These are phyloP conservation scores for Rhizoglyphus robini DNA, from an alignment of 1,140 invertebrate genomes.

Conservation along the genomic window DNA sequence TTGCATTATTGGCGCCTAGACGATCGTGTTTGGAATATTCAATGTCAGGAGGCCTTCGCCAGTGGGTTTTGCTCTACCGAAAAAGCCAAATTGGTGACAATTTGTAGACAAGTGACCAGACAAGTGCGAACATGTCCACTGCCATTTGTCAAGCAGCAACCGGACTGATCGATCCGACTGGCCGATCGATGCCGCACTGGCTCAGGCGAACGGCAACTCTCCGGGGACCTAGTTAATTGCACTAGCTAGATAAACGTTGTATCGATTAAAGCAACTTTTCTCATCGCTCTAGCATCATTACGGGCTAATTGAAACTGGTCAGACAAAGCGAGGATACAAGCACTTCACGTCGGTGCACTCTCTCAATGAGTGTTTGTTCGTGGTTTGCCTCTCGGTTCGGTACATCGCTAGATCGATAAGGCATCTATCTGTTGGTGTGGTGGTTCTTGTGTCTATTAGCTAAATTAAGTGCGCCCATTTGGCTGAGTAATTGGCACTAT, in stretches of 20 bases:
- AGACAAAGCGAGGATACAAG: too few relatives aligned
- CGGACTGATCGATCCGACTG: not conserved
- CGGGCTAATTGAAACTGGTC: slow-evolving; percentile 1
- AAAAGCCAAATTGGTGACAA: not conserved
- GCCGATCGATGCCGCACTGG: not conserved
- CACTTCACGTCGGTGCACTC: too few relatives aligned
- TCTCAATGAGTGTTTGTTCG: too few relatives aligned
- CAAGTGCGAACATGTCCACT: slow-evolving; percentile 9
- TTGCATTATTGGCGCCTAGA: too few relatives aligned
- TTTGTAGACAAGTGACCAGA: slow-evolving; percentile 12
- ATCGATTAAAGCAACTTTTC: not conserved
- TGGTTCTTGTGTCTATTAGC: too few relatives aligned
- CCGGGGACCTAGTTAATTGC: slow-evolving; percentile 4
- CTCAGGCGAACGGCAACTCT: not conserved
- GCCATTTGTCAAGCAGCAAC: not conserved
- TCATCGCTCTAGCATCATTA: not conserved
- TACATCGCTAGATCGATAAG: too few relatives aligned
- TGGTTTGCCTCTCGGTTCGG: too few relatives aligned
- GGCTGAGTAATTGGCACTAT: not conserved
- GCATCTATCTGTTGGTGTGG: too few relatives aligned
- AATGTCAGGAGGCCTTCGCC: too few relatives aligned
- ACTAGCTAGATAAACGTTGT: slow-evolving; percentile 2
- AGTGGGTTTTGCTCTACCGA: too few relatives aligned
- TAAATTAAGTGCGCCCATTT: not conserved
- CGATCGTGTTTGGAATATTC: too few relatives aligned